Base-by-base conservation (phyloP, 2,888 invertebrate genomes). In the Andricus curvator region DNA sequence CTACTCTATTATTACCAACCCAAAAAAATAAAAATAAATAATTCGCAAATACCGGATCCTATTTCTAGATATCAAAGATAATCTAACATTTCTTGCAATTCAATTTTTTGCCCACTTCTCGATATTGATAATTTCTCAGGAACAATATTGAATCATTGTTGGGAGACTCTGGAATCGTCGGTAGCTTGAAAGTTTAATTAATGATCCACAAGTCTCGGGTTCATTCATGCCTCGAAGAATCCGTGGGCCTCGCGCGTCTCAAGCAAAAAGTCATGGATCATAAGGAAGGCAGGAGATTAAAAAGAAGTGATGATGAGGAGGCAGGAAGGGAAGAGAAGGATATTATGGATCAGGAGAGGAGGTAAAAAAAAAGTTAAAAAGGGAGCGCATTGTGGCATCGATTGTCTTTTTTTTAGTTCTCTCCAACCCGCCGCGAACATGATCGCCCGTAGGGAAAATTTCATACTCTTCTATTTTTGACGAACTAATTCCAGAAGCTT, bases 401-500 rank as follows among this genome's bases (percentile, higher is more conserved):
- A 77, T 77, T 79, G 82, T 86, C 67, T 82, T 80, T 83, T 83
- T 80, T 84, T 82, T 25, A 56, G 6, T 64, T 74, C 79, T 48
- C 84, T 78, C 79, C 78, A 82, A 62, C 81, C 82, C 80, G 74
- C 81, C 78, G 74, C 79, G 82, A 81, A 29, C 76, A 41, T 66
- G 67, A 78, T 82, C 85, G 88, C 88, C 88, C 84, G 85, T 84
- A 82, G 85, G 86, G 86, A 86, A 85, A 88, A 87, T 86, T 88
- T 89, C 85, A 84, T 86, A 84, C 86, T 88, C 86, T 85, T 86
- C 83, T 83, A 85, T 88, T 85, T 87, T 84, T 84, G 85, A 83
- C 83, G 81, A 83, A 85, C 89, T 88, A 89, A 90, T 90, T 90
- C 90, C 89, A 89, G 90, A 86, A 90, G 90, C 90, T 89, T 88